phyloP scores from a whole-genome alignment of 2,888 invertebrate species.

The Drosophila multiciliata region DNA sequence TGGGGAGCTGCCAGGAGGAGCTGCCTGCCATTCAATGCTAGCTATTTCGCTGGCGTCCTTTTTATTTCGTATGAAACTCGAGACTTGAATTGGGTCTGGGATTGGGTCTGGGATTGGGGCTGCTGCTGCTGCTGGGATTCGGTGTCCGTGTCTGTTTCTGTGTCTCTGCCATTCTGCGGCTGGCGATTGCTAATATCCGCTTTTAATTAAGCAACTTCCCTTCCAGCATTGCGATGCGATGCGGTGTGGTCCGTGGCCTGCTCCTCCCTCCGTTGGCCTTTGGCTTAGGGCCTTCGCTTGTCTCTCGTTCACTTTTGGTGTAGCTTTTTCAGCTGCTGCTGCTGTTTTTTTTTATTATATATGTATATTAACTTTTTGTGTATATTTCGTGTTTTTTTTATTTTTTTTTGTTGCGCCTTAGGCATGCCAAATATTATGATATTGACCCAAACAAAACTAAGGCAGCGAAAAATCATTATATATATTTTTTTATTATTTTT shows the following conservation, averaged over 20 bases:
- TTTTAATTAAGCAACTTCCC: conserved; percentile 82
- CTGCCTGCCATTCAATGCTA: conserved; percentile 59
- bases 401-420: conserved; percentile 33
- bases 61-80: conserved; percentile 62
- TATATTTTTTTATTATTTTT: not conserved
- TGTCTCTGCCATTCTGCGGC: conserved; percentile 56
- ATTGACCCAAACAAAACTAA: conserved; percentile 53
- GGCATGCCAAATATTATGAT: conserved; percentile 54
- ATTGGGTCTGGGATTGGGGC: not conserved
- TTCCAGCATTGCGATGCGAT: conserved; percentile 68
- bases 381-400: conserved; percentile 5
- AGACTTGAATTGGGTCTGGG: conserved; percentile 9
- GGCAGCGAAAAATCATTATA: conserved; percentile 8
- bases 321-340: conserved; percentile 42
- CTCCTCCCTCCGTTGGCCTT: conserved; percentile 9
- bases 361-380: conserved; percentile 27
- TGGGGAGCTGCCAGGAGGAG: conserved; percentile 18
- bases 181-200: conserved; percentile 82
- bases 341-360: conserved; percentile 26
- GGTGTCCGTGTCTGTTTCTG: conserved; percentile 9
- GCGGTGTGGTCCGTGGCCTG: conserved; percentile 25
- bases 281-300: conserved; percentile 27
- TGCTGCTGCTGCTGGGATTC: not conserved
- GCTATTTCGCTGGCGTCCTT: conserved; percentile 53
- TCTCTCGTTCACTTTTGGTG: conserved; percentile 24